Evolutionary conservation across 53 echinoderm and acorn worm species (phyloP), one percentile per base, ranked within the genome.

Genomic region (Holothuria scabra): DNA sequence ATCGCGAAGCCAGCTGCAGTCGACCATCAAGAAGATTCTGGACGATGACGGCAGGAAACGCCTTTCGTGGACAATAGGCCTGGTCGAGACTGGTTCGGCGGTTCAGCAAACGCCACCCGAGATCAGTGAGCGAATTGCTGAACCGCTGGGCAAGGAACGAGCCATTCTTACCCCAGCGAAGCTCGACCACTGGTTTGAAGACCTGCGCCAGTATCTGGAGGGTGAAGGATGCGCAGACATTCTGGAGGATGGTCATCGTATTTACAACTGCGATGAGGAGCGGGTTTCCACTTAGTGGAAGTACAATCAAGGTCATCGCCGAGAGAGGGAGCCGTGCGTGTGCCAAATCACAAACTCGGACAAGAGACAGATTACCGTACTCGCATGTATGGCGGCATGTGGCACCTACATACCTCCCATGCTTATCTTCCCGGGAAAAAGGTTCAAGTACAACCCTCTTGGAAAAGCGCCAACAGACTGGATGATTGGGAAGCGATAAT

Each of bases 31-130:
- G n/a, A n/a, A n/a, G n/a, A n/a, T n/a, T n/a, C n/a, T n/a, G n/a
- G n/a, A n/a, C n/a, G n/a, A n/a, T n/a, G 88, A 88, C 46, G 59
- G 71, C 0, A 21, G 63, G 14, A 14, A 31, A 30, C 70, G 3
- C 88, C 83, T 1, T 88, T 88, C 29, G 82, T 69, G 23, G 58
- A 88, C 57, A 49, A 66, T 7, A 71, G 44, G 20, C 83, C 88
- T 25, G 88, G 88, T 6, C 28, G 67, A 24, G 80, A 87, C 26
- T 57, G 12, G 12, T 57, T 20, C 12, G 20, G 20, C 20, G 58
- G 20, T 12, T 57, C 12, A 20, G 12, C 12, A 20, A 57, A 57
- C 58, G 12, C 12, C 58, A 14, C 20, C 12, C 12, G 58, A 57
- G 20, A 20, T 12, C 12, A n/a, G n/a, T n/a, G n/a, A n/a, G n/a